Evolutionary conservation across 1,140 invertebrate species (phyloP), one percentile per base, ranked within the genome.

Genomic region (Mesaphorura yosii): DNA sequence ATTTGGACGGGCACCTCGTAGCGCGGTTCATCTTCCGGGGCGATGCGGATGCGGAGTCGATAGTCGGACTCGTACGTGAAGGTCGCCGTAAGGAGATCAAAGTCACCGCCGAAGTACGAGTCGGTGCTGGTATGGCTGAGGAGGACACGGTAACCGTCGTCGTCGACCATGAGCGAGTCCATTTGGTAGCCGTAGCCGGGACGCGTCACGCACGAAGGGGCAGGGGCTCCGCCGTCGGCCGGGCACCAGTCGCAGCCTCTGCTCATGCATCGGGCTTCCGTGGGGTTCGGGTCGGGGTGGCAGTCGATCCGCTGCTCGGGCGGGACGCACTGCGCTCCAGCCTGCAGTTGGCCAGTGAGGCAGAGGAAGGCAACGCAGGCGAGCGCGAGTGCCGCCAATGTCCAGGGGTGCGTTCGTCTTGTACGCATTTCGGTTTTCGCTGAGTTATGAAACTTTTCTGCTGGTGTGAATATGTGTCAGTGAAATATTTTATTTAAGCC

Each of bases 221-320:
- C 29, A 10, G 17, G 17, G 23, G 25, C 46, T 19, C 25, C 46
- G 15, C 42, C 52, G n/a, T 40, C 48, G 1, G 48, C 25, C 14
- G 48, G 28, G 44, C 59, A 61, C 71, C 72, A 76, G 50, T 66
- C 66, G 53, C 74, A 76, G 15, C 70, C 71, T 41, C 73, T 59
- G 1, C 56, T 55, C 19, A 59, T 28, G 60, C 73, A 75, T 15
- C 39, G 46, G 14, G 65, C 45, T 58, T 68, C 53, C 7, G 46
- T 54, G 1, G 67, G 62, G 20, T 58, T 58, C 19, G 54, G 44
- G 37, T 69, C 66, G 3, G 74, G 73, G 49, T 67, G 63, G 55
- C 73, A 75, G 57, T 75, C 72, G 39, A 72, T 58, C 31, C 56
- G 55, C 22, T 58, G 25, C 20, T 37, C 52, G n/a, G 52, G 53